Evolutionary conservation across 2,888 invertebrate species (phyloP).

Genomic region (Agrochola circellaris): DNA sequence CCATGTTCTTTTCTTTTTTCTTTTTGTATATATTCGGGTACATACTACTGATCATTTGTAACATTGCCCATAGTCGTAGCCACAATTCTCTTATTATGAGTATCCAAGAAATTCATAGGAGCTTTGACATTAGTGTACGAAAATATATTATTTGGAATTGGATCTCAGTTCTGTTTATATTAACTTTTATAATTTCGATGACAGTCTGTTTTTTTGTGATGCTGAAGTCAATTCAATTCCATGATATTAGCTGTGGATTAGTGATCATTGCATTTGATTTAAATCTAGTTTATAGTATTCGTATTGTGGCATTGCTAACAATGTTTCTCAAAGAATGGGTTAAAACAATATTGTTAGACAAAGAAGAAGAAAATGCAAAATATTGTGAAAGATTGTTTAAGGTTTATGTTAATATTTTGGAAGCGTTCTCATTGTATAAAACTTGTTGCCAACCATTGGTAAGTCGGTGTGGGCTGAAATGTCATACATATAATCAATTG

Average conservation of each 20-base stretch:
- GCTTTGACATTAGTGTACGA: background rate
- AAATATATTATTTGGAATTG: no score
- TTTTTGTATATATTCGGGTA: no score
- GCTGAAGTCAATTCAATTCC: no score
- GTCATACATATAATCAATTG: background rate
- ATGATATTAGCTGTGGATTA: no score
- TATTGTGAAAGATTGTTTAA: background rate
- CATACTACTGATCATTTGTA: background rate
- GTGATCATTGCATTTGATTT: background rate
- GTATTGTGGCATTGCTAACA: background rate
- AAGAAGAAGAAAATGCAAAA: background rate
- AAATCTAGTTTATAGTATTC: slow-evolving; percentile 10
- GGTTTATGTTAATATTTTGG: slow-evolving; percentile 4
- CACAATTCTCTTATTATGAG: background rate
- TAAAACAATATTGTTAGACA: background rate
- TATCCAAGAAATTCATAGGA: background rate
- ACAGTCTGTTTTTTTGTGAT: no score
- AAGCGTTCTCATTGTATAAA: background rate
- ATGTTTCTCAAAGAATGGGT: background rate
- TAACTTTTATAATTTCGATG: no score
- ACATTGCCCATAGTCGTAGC: background rate
- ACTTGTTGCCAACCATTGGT: slow-evolving; percentile 14
- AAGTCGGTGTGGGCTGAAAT: background rate
- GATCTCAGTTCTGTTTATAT: no score
- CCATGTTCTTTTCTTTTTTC: background rate